These are phyloP conservation scores for Cydia pomonella DNA, from an alignment of 1,140 invertebrate species.

Conservation along the genomic window DNA sequence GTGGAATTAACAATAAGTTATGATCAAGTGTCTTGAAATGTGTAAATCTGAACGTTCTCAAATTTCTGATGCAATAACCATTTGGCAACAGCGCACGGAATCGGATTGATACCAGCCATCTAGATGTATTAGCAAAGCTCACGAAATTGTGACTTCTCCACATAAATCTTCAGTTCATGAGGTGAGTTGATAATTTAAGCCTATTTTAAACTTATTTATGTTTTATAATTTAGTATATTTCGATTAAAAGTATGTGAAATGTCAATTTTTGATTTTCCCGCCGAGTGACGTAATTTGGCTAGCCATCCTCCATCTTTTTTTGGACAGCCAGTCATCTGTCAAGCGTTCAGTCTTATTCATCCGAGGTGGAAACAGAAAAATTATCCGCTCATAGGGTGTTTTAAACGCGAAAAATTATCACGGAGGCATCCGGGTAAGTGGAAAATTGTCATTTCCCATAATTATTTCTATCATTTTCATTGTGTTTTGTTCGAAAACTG, in stretches of 20 bases:
- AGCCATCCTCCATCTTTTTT: slow-evolving; percentile 61
- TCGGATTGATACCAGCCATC: slow-evolving; percentile 60
- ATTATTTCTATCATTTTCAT: slow-evolving; percentile 37
- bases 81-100: slow-evolving; percentile 72
- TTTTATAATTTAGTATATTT: slow-evolving; percentile 25
- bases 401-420: slow-evolving; percentile 54
- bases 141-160: slow-evolving; percentile 50
- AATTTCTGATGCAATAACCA: slow-evolving; percentile 76
- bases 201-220: slow-evolving; percentile 24
- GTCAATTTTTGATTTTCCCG: slow-evolving; percentile 68
- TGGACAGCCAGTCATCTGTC: slow-evolving; percentile 65
- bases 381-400: slow-evolving; percentile 55
- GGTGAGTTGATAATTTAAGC: slow-evolving; percentile 55
- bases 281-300: slow-evolving; percentile 70
- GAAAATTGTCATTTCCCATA: slow-evolving; percentile 40
- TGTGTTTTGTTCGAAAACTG: slow-evolving; percentile 41
- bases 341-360: slow-evolving; percentile 53
- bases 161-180: slow-evolving; percentile 59
- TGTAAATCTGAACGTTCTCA: slow-evolving; percentile 66
- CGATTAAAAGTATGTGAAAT: slow-evolving; percentile 46
- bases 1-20: slow-evolving; percentile 51
- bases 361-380: slow-evolving; percentile 55
- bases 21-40: slow-evolving; percentile 73
- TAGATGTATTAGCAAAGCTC: slow-evolving; percentile 66
- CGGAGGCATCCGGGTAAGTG: slow-evolving; percentile 75